Conservation (phyloP, 2,113 vertebrate species). For the Acrocephalus kingi region DNA sequence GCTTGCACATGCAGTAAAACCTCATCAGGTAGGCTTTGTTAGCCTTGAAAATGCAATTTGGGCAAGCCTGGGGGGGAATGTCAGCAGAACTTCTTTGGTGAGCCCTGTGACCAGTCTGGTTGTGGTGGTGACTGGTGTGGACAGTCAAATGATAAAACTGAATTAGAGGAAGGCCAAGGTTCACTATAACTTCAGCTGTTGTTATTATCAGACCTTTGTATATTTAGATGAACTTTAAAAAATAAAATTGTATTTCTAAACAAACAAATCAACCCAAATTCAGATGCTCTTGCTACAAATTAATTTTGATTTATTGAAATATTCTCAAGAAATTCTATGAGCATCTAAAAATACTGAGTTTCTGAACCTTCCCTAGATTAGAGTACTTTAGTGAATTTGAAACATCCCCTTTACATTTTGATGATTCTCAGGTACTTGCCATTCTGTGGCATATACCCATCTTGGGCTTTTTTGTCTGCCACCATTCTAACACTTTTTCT, state of each 20-base stretch:
- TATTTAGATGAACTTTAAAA: background rate
- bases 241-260: background rate
- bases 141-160: background rate
- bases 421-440: background rate
- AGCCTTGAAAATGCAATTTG: background rate
- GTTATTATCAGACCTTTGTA: background rate
- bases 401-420: background rate
- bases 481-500: background rate
- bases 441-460: background rate
- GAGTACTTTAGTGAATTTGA: background rate
- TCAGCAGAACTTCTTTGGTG: background rate
- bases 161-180: background rate
- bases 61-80: background rate
- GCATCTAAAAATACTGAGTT: background rate
- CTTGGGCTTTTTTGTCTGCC: background rate
- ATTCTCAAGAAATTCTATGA: background rate
- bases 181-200: background rate
- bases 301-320: background rate
- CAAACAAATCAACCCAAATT: background rate
- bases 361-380: background rate
- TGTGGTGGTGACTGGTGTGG: background rate
- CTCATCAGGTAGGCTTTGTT: constrained; percentile 87
- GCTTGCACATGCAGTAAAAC: constrained; percentile 93
- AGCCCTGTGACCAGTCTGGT: background rate
- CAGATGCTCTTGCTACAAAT: background rate